Base-by-base conservation (phyloP, 2,113 vertebrate genomes). In the Montifringilla adamsi region DNA sequence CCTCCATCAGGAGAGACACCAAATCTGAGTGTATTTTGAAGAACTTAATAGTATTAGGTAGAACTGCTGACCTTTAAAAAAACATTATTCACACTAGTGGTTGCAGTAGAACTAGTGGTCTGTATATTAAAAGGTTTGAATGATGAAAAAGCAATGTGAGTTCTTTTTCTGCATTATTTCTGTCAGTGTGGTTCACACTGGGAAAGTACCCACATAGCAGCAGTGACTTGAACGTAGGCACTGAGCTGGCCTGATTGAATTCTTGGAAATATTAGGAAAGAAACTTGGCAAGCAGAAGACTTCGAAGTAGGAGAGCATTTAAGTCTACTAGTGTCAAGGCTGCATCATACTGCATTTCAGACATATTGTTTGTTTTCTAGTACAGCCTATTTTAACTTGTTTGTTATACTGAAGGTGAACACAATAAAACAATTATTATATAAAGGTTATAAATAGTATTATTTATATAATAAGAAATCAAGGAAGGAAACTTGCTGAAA, bases 401-500 rank as follows among this genome's bases (percentile, higher is more conserved):
- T 92, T 93, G 39, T 82, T 87, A 12, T 84, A 81, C 35, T 73
- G 69, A 92, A 78, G 20, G 17, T 76, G n/a, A 92, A 74, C 27
- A 94, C n/a, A 82, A 43, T 78, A 55, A 59, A 90, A 43, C 13
- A n/a, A n/a, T 19, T 69, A 55, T 41, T 93, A 68, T 68, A 68
- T 37, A 91, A 93, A 60, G 52, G 16, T 60, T 96, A 87, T 82
- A 91, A 94, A 84, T 85, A 64, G 69, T 56, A 56, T 31, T 93
- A 75, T 82, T 96, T 95, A n/a, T 49, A 23, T 84, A 37, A 50
- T 37, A 76, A 53, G 27, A 56, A 73, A 60, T 68, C 27, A 75
- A 76, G 41, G 79, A 93, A 89, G 56, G 77, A 92, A 84, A 52
- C 27, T 59, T 93, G 35, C 39, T 85, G 23, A 85, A 96, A 81